Evolutionary conservation across 2,113 vertebrate species (phyloP).

Genomic region (Rhinolophus ferrumequinum): DNA sequence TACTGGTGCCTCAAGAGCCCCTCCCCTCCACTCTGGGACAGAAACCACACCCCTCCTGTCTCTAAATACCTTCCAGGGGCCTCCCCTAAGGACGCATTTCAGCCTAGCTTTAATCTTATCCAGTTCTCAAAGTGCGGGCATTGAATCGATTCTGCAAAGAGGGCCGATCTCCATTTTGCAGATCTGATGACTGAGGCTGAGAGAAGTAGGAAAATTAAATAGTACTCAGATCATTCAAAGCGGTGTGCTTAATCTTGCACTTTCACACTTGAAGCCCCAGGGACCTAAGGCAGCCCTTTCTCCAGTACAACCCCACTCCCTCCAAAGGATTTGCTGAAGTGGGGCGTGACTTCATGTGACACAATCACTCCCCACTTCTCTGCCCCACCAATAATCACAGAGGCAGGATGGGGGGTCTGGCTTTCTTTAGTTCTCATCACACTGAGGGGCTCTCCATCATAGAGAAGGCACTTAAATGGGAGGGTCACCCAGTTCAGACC

Average conservation of each 20-base stretch:
- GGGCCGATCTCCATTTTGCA: background rate
- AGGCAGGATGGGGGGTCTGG: constrained; percentile 46
- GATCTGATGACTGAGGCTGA: background rate
- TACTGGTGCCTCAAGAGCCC: background rate
- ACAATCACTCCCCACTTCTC: background rate
- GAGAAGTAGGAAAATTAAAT: too few species aligned
- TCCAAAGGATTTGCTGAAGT: background rate
- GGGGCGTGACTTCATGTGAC: background rate
- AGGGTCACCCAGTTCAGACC: constrained; percentile 56
- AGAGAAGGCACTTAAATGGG: constrained; percentile 86
- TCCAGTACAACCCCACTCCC: too few species aligned
- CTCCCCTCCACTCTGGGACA: background rate
- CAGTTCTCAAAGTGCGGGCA: background rate
- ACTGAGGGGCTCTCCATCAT: constrained; percentile 69
- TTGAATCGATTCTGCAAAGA: background rate
- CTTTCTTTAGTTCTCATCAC: constrained; percentile 74
- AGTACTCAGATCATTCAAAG: rapidly evolving
- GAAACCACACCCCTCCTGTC: background rate
- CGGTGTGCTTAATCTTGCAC: background rate
- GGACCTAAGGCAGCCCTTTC: background rate
- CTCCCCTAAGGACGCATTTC: background rate
- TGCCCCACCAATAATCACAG: constrained; percentile 62
- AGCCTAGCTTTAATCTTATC: background rate
- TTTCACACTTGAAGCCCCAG: background rate
- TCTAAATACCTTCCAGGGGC: constrained; percentile 12